These are phyloP conservation scores for Onychomys torridus DNA, from an alignment of 2,797 vertebrate genomes.

Conservation along the genomic window DNA sequence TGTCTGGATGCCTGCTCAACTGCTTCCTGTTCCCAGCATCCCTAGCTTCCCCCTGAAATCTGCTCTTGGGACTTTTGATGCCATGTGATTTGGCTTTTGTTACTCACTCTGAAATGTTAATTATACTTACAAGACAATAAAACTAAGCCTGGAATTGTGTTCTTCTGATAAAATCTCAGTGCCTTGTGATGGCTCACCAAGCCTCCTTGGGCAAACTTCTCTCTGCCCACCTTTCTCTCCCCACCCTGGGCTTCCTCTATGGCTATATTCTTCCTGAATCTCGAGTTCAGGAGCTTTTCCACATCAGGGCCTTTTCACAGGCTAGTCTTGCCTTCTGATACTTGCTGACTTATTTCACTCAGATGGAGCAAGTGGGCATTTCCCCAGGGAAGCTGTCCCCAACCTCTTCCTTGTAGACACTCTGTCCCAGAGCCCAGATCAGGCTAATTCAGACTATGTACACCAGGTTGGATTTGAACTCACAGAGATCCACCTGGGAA, in stretches of 20 bases:
- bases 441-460: background rate
- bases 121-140: background rate
- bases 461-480: background rate
- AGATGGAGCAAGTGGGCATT: background rate
- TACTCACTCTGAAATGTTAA: background rate
- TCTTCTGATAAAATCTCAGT: background rate
- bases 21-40: background rate
- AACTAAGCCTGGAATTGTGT: background rate
- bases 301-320: background rate
- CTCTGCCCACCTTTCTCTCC: background rate
- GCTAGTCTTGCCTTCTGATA: background rate
- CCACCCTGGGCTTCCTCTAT: background rate
- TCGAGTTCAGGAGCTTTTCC: background rate
- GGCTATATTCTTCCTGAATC: background rate
- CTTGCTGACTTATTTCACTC: background rate
- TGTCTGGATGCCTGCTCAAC: background rate
- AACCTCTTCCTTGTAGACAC: background rate
- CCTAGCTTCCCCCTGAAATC: background rate
- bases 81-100: background rate
- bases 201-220: accelerated
- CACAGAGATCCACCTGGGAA: background rate
- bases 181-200: accelerated
- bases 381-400: background rate
- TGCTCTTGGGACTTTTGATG: background rate
- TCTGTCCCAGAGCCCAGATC: background rate